phyloP scores from a whole-genome alignment of 2,797 vertebrate genomes.

The Menidia menidia region DNA sequence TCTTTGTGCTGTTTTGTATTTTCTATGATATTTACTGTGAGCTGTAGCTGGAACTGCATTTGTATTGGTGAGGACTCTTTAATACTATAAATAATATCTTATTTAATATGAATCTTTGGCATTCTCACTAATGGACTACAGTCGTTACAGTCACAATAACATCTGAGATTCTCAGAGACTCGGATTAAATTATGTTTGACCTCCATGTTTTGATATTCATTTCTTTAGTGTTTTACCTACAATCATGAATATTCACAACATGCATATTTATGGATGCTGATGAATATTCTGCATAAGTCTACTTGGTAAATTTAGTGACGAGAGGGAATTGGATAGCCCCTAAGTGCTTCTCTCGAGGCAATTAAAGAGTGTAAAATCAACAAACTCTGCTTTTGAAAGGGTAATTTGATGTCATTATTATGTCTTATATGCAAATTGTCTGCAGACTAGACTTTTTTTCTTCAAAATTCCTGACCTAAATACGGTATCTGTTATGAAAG shows the following conservation, averaged over 20 bases:
- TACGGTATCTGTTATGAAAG: neutral
- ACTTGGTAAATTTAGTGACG: conserved; percentile 46
- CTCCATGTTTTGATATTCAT: conserved; percentile 24
- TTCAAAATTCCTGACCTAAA: neutral
- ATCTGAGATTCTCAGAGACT: neutral
- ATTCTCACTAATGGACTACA: too few species aligned
- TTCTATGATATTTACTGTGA: too few species aligned
- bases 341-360: conserved; percentile 50
- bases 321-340: conserved; percentile 50
- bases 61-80: too few species aligned
- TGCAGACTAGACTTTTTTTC: neutral
- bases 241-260: conserved; percentile 70
- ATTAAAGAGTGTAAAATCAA: conserved; percentile 23
- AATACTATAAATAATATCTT: too few species aligned
- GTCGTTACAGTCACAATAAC: too few species aligned
- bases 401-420: conserved; percentile 38
- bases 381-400: conserved; percentile 31
- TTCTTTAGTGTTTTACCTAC: conserved; percentile 39
- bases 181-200: conserved; percentile 11
- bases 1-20: too few species aligned
- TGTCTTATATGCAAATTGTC: conserved; percentile 9
- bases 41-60: too few species aligned
- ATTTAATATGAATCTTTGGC: too few species aligned
- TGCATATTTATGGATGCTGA: conserved; percentile 59
- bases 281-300: conserved; percentile 63